Base-by-base conservation (phyloP, 2,113 vertebrate genomes). In the Setophaga kirtlandii region DNA sequence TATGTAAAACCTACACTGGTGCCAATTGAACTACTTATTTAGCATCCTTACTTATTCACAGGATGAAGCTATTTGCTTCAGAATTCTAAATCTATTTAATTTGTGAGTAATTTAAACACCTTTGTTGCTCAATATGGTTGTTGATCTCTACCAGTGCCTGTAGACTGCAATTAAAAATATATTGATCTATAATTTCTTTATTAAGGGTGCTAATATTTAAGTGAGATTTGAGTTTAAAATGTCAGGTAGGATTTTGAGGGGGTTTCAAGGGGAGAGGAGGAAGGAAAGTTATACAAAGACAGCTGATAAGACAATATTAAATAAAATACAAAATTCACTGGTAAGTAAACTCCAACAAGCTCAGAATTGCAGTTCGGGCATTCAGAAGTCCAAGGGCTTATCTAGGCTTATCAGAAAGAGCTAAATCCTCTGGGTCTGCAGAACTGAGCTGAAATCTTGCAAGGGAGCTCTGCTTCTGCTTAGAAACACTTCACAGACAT, bases 391-490 rank as follows among this genome's bases (percentile, higher is more conserved):
- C 59, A 89, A 33, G 33, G 77, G 52, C 74, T 91, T 95, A 90
- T 93, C 93, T 70, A 16, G 64, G 53, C 37, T 90, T 88, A 90
- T 93, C 88, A 90, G 75, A 83, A 90, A 83, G 16, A 77, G 41
- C 50, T 46, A 79, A 83, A 91, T 82, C 42, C 69, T 83, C 56
- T 71, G 30, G 37, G 35, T 55, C 77, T 92, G 73, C 68, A 90
- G 67, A 87, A 89, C 15, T 25, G 52, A 93, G 56, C 73, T 68
- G 23, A 89, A 63, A 75, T 59, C 76, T 92, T 89, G 47, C 44
- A 86, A 47, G 56, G 83, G 64, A 91, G 67, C 55, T 94, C 47
- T 42, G 37, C 50, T 87, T 81, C 83, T 89, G 33, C 59, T 75
- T 75, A 59, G 68, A 92, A 94, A 91, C 60, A 68, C 68, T 87